These are phyloP conservation scores for Molossus alvarezi DNA, from an alignment of 2,797 vertebrate genomes.

Conservation along the genomic window DNA sequence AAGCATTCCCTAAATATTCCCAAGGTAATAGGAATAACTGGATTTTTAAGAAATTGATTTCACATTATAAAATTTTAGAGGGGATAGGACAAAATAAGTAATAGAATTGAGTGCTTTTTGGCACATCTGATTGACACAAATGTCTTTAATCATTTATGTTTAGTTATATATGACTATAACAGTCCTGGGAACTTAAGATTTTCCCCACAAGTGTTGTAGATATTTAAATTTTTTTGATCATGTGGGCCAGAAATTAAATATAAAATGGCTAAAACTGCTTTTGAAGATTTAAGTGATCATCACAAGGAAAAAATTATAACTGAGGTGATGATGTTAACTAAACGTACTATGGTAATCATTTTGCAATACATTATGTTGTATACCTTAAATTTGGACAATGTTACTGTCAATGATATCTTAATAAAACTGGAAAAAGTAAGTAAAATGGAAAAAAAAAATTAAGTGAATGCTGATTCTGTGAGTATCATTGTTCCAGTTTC, in stretches of 20 bases:
- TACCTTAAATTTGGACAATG: neutral
- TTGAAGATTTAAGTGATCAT: conserved; percentile 45
- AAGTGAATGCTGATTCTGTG: conserved; percentile 3
- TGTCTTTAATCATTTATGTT: conserved; percentile 25
- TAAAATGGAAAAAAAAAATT: neutral
- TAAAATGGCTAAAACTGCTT: conserved; percentile 56
- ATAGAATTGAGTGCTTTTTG: conserved; percentile 57
- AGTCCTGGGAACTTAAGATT: neutral
- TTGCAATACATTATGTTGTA: neutral
- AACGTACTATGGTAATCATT: conserved; percentile 40
- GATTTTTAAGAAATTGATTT: conserved; percentile 80
- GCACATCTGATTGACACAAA: conserved; percentile 3
- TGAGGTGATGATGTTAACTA: conserved; percentile 4
- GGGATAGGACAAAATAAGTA: neutral
- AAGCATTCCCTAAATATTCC: conserved; percentile 79
- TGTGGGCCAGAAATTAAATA: conserved; percentile 33
- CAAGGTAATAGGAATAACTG: conserved; percentile 82
- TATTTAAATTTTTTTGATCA: conserved; percentile 64
- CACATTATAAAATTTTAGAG: conserved; percentile 70
- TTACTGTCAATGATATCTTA: neutral
- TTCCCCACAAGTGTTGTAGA: neutral
- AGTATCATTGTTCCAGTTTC: conserved; percentile 24
- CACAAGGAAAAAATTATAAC: neutral
- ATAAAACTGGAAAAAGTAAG: neutral
- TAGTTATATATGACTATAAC: conserved; percentile 29